These are phyloP conservation scores for Colletes gigas DNA, from an alignment of 1,140 invertebrate species.

Conservation along the genomic window DNA sequence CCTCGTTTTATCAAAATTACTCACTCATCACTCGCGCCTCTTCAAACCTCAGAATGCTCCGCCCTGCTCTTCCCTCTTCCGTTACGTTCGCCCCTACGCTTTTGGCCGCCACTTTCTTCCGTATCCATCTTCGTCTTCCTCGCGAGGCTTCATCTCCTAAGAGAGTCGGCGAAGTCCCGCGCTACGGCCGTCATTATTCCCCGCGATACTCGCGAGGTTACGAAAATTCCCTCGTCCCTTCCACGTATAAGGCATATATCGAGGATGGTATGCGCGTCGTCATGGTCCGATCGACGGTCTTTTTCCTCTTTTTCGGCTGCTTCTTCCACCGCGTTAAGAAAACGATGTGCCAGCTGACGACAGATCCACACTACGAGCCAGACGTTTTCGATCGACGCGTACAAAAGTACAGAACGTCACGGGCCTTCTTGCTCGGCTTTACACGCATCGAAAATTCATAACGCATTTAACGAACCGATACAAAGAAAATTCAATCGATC, in stretches of 20 bases:
- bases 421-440: conserved; percentile 38
- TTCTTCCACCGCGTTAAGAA: conserved; percentile 44
- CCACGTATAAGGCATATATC: conserved; percentile 65
- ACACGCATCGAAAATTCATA: no score
- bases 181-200: conserved; percentile 52
- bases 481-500: no score
- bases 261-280: conserved; percentile 70
- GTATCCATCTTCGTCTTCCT: background rate
- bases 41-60: background rate
- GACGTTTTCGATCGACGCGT: conserved; percentile 63
- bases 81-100: background rate
- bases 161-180: no score
- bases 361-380: conserved; percentile 50
- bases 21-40: conserved; percentile 23
- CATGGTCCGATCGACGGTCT: conserved; percentile 63
- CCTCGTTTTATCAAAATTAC: conserved; percentile 22
- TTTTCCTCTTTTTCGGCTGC: conserved; percentile 36
- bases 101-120: background rate
- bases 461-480: no score
- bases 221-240: conserved; percentile 61
- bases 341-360: conserved; percentile 62
- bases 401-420: conserved; percentile 44
- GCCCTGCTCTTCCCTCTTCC: background rate
- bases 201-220: conserved; percentile 38
- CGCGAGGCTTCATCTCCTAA: background rate